A percentile compares a stretch with the other conserved stretches of the same genome.
phyloP scores from a whole-genome alignment of 2,113 vertebrate species.

The Pogona vitticeps region DNA sequence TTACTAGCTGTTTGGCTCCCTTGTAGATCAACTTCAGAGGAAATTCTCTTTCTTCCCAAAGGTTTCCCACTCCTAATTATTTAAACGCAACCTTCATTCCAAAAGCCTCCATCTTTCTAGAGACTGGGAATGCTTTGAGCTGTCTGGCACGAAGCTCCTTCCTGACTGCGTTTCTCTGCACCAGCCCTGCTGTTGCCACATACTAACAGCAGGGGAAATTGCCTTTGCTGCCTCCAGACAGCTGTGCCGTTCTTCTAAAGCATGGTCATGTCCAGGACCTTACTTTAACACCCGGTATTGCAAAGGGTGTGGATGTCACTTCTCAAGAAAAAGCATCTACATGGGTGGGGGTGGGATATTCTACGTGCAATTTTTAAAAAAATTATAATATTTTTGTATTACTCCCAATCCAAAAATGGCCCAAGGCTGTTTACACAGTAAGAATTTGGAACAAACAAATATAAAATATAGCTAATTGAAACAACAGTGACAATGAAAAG shows the following conservation, averaged over 20 bases:
- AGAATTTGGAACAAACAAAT: too few relatives aligned
- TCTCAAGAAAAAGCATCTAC: neutral
- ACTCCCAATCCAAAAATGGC: neutral
- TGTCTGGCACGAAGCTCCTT: neutral
- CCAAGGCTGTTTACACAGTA: neutral
- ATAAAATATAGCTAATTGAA: too few relatives aligned
- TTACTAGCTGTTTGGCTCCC: neutral
- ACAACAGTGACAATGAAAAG: too few relatives aligned
- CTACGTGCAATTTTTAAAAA: neutral
- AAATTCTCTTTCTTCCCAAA: conserved; percentile 7
- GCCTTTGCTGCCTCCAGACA: neutral
- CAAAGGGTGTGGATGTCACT: neutral
- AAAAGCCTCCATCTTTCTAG: neutral
- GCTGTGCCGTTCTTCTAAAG: neutral
- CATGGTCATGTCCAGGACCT: neutral
- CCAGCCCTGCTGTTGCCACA: neutral
- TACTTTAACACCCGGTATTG: neutral
- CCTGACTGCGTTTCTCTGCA: neutral
- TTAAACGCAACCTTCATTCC: neutral
- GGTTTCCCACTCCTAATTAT: conserved; percentile 11
- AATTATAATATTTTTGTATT: neutral
- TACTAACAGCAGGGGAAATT: neutral
- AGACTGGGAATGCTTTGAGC: neutral
- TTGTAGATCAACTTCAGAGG: conserved; percentile 1
- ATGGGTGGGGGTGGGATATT: neutral